A percentile compares a stretch with the other conserved stretches of the same genome.
These are phyloP conservation scores for Stegostoma tigrinum DNA, from an alignment of 2,113 vertebrate species.

Conservation along the genomic window DNA sequence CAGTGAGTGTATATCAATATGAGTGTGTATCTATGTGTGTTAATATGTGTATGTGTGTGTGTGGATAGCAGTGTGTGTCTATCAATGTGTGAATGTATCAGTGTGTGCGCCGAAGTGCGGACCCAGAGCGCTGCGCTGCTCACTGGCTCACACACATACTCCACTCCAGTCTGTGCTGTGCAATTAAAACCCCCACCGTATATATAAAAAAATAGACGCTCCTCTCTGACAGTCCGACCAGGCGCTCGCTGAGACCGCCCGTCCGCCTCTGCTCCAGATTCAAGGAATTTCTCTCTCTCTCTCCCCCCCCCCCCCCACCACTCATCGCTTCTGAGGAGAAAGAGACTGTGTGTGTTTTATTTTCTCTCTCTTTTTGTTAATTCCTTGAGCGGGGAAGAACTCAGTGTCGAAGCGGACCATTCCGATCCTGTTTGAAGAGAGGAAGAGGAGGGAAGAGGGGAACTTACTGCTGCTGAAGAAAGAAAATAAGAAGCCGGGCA, in stretches of 20 bases:
- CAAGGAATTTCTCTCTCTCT: not conserved
- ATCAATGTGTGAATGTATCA: too few relatives aligned
- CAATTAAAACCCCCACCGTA: not conserved
- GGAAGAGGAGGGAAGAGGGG: not conserved
- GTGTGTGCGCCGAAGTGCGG: not conserved
- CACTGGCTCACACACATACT: not conserved
- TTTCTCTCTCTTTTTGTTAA: too few relatives aligned
- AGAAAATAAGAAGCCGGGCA: conserved; percentile 26
- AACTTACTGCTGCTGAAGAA: not conserved
- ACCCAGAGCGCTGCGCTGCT: not conserved
- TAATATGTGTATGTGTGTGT: too few relatives aligned
- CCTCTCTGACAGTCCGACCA: not conserved
- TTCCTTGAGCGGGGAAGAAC: not conserved
- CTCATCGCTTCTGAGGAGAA: too few relatives aligned
- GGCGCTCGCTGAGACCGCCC: not conserved
- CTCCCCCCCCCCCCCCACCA: too few relatives aligned
- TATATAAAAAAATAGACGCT: not conserved
- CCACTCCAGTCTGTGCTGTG: not conserved
- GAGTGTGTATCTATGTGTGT: too few relatives aligned
- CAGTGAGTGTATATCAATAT: too few relatives aligned
- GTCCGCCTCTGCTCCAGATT: not conserved
- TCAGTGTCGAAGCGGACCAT: not conserved
- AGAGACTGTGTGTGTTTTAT: too few relatives aligned
- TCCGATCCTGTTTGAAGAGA: not conserved
- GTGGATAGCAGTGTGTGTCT: too few relatives aligned